Evolutionary conservation across 1,140 invertebrate genomes (phyloP).

Genomic region (Lethocerus indicus): DNA sequence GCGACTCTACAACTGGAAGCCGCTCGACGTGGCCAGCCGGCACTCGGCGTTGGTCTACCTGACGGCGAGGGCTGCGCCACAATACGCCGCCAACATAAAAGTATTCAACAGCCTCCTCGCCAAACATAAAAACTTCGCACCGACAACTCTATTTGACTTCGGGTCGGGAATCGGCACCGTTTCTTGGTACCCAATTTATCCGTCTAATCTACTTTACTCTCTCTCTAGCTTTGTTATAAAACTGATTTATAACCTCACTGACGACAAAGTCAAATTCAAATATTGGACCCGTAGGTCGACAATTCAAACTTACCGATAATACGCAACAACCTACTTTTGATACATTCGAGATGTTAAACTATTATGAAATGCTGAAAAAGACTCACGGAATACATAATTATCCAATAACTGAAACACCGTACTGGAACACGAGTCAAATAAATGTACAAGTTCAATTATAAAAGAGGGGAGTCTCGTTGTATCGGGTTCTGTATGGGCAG

Average conservation of each 20-base stretch:
- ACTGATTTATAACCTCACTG: background rate
- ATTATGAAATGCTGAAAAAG: too few relatives aligned
- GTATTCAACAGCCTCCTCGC: constrained; percentile 57
- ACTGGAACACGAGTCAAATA: too few relatives aligned
- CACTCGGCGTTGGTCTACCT: constrained; percentile 34
- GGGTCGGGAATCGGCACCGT: constrained; percentile 75
- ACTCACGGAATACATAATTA: too few relatives aligned
- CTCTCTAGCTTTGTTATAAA: background rate
- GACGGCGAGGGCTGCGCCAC: constrained; percentile 40
- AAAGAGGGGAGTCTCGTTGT: too few relatives aligned
- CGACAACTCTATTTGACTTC: constrained; percentile 69
- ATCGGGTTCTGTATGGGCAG: too few relatives aligned
- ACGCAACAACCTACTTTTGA: background rate
- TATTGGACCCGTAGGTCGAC: too few relatives aligned
- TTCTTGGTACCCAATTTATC: constrained; percentile 41
- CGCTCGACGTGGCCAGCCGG: constrained; percentile 38
- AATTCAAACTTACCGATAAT: background rate
- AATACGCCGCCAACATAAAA: constrained; percentile 52
- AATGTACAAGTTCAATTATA: too few relatives aligned
- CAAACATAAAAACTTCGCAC: constrained; percentile 46
- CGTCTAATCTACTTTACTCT: background rate
- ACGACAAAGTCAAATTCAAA: background rate
- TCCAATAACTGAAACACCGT: too few relatives aligned
- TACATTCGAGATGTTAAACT: background rate
- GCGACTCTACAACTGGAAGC: constrained; percentile 48